Evolutionary conservation across 2,888 invertebrate genomes (phyloP), one percentile per base, ranked within the genome.

Genomic region (Hipparchia sbordonii): DNA sequence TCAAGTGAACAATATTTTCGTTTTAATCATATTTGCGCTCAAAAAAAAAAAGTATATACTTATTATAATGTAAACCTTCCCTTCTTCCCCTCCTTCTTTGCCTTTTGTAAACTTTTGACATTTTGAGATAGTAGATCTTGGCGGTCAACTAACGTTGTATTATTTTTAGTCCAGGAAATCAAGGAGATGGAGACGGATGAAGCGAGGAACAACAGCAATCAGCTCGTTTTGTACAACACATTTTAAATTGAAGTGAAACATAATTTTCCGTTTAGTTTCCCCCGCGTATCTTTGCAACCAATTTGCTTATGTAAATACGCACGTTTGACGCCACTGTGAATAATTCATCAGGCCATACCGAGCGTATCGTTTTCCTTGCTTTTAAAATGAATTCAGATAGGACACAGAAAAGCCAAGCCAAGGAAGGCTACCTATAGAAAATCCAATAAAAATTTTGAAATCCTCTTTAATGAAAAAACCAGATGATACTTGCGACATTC

Each of bases 231-330:
- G 7, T 54, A 2, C 10, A 65, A 33, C 23, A 63, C 48, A 23
- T 13, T 65, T 63, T 52, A 52, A 65, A 51, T 51, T 65, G 12
- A 65, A 65, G 63, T 52, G 52, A 52, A 51, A 65, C 51, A 65
- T 65, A 65, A 65, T 65, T 52, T 65, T 65, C 51, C 63, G 63
- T 51, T 65, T 65, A 65, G 63, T 65, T 63, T 52, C 63, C 33
- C 70, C 70, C 56, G 67, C 68, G 69, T 70, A 70, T 66, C 72
- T 69, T 52, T 88, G 90, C 89, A 91, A 89, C 89, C 92, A 92
- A 92, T 92, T 92, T 92, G 90, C 91, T 92, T 93, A 92, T 92
- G 93, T 92, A 93, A 93, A 93, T 92, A 92, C 90, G 85, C 89
- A 89, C 91, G 89, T 91, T 90, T 87, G 33, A 33, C 48, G 63